Conservation (phyloP, 1,140 invertebrate species). For the Conus ventricosus region DNA sequence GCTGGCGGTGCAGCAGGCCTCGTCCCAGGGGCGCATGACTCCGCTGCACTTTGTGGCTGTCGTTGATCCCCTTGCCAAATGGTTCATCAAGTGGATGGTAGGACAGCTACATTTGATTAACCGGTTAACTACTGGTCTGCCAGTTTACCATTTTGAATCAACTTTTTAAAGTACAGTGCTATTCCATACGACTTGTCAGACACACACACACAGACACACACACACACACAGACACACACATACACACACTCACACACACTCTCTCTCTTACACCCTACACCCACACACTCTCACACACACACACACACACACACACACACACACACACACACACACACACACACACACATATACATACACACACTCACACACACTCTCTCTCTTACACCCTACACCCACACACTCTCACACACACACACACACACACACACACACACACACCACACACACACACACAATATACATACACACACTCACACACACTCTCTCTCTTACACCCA, state of each 20-base stretch:
- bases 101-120: too few relatives aligned
- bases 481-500: too few relatives aligned
- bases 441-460: too few relatives aligned
- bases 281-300: background rate
- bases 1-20: conserved; percentile 57
- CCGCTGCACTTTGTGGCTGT: conserved; percentile 73
- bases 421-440: background rate
- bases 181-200: too few relatives aligned
- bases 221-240: background rate
- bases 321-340: background rate
- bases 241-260: background rate
- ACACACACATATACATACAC: background rate
- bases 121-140: too few relatives aligned
- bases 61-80: conserved; percentile 72
- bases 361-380: background rate
- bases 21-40: conserved; percentile 51
- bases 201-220: background rate
- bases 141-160: too few relatives aligned
- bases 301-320: background rate
- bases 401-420: background rate
- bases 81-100: conserved; percentile 75
- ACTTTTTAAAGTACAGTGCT: too few relatives aligned
- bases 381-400: background rate
- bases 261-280: background rate
- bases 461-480: background rate